Percentiles rank a stretch among this genome's conserved stretches.
phyloP scores from a whole-genome alignment of 2,113 vertebrate genomes.

The Orientallactaga bullata region DNA sequence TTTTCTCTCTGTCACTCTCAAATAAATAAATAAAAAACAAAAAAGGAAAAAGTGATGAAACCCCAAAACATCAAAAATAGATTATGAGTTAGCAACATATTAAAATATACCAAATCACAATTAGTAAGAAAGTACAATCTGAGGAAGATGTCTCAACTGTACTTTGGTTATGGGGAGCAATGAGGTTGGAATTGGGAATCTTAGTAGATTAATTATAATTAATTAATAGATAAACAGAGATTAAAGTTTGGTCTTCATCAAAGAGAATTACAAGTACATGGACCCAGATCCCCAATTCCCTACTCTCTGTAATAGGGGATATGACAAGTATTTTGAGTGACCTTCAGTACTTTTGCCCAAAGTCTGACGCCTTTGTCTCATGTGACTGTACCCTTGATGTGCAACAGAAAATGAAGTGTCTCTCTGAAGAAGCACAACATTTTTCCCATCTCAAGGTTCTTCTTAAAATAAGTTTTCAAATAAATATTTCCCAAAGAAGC shows the following conservation, averaged over 20 bases:
- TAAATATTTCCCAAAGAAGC: not conserved
- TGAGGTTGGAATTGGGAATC: not conserved
- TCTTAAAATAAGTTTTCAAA: not conserved
- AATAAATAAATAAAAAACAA: too few species aligned
- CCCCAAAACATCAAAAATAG: not conserved
- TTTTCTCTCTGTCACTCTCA: too few species aligned
- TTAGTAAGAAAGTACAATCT: not conserved
- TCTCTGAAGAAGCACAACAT: not conserved
- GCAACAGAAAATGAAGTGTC: not conserved
- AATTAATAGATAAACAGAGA: not conserved
- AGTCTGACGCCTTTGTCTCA: not conserved
- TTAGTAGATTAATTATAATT: too few species aligned
- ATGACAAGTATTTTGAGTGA: not conserved
- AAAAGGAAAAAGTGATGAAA: not conserved
- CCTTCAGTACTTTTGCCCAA: not conserved
- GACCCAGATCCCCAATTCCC: not conserved
- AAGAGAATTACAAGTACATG: not conserved
- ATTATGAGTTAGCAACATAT: not conserved
- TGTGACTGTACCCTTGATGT: not conserved
- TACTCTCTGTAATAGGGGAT: not conserved
- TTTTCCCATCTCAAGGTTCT: slow-evolving; percentile 18
- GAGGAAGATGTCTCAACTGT: not conserved
- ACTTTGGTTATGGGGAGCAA: not conserved
- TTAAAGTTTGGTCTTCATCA: not conserved
- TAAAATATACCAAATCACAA: not conserved